Percentiles rank a stretch among this genome's conserved stretches.
These are phyloP conservation scores for Epinephelus fuscoguttatus DNA, from an alignment of 2,113 vertebrate genomes.

Conservation along the genomic window DNA sequence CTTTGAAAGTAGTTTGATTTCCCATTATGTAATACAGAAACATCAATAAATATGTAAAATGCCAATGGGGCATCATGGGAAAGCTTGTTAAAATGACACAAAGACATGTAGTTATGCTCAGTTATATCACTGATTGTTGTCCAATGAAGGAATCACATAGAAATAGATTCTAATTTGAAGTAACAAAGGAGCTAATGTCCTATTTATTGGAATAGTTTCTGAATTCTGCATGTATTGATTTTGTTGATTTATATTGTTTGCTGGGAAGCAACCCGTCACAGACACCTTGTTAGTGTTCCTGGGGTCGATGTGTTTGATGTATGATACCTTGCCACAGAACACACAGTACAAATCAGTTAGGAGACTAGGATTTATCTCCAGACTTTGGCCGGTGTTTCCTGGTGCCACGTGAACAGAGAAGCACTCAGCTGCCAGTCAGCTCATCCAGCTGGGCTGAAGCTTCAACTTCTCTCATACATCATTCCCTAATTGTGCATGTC, in stretches of 20 bases:
- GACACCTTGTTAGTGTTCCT: background rate
- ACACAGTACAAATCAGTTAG: background rate
- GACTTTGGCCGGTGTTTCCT: background rate
- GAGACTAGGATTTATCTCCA: background rate
- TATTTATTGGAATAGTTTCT: too few species aligned
- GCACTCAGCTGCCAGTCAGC: background rate
- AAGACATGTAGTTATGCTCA: too few species aligned
- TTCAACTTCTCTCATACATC: background rate
- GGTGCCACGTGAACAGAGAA: too few species aligned
- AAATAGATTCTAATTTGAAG: too few species aligned
- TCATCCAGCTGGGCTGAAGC: background rate
- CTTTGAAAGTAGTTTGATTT: too few species aligned
- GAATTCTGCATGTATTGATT: background rate
- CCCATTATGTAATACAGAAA: too few species aligned
- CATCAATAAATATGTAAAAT: too few species aligned
- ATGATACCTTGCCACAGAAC: background rate
- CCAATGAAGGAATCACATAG: too few species aligned
- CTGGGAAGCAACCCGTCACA: background rate
- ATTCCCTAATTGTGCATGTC: background rate
- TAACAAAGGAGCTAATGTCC: too few species aligned
- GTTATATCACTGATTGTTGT: too few species aligned
- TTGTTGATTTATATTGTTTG: background rate
- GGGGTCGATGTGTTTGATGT: constrained; percentile 10
- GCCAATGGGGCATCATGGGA: too few species aligned
- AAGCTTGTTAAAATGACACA: too few species aligned